phyloP scores from a whole-genome alignment of 2,797 vertebrate genomes.

The Petrocephalus sullivani region DNA sequence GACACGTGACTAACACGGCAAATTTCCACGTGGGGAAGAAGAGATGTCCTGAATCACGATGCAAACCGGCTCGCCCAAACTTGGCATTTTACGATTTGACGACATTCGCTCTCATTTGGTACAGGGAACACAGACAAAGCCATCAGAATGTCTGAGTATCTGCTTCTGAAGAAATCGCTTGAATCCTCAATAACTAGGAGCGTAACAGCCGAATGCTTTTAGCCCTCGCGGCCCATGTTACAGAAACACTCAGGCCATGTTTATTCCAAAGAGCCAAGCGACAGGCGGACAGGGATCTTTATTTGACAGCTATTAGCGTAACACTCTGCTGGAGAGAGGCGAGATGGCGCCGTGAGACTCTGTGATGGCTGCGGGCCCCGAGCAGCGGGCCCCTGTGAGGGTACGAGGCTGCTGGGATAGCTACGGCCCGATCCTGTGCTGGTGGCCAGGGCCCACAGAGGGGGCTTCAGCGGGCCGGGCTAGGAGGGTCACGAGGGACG shows the following conservation, averaged over 20 bases:
- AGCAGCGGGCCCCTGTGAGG: not conserved
- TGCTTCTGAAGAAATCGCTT: not conserved
- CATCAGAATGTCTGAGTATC: not conserved
- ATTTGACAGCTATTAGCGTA: not conserved
- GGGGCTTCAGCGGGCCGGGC: too few relatives aligned
- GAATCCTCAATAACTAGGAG: not conserved
- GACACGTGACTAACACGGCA: not conserved
- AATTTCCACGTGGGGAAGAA: not conserved
- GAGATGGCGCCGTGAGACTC: not conserved
- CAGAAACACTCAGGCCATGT: not conserved
- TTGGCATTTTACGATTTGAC: not conserved
- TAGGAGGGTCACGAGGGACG: not conserved
- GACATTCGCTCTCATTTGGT: not conserved
- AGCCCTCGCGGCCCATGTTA: not conserved
- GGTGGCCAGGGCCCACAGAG: not conserved
- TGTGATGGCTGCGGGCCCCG: not conserved
- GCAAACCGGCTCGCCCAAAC: not conserved
- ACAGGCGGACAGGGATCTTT: not conserved
- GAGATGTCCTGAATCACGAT: not conserved
- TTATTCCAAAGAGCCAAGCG: not conserved
- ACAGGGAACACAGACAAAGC: not conserved
- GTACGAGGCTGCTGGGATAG: not conserved
- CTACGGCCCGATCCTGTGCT: not conserved
- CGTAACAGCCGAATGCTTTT: slow-evolving; percentile 14
- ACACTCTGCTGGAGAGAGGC: not conserved